These are phyloP conservation scores for Trachelus tabidus DNA, from an alignment of 2,888 invertebrate genomes.

Conservation along the genomic window DNA sequence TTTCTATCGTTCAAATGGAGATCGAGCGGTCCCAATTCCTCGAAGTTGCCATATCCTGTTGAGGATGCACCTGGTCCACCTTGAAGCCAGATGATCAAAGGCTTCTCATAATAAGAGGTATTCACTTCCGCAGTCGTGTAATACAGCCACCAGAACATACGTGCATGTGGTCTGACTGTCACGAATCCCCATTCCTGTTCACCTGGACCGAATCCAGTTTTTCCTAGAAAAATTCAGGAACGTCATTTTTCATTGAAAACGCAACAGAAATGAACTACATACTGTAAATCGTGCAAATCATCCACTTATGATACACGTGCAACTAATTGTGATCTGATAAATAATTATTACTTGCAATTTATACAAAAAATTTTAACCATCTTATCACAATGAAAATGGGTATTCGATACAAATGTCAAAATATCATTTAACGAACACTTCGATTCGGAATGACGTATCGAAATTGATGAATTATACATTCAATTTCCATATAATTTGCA, in stretches of 20 bases:
- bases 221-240: constrained; percentile 18
- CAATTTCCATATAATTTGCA: not conserved
- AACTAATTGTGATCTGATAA: not conserved
- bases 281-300: not conserved
- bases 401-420: not conserved
- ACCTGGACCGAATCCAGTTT: constrained; percentile 70
- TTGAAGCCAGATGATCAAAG: constrained; percentile 89
- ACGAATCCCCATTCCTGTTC: constrained; percentile 82
- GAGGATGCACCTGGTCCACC: constrained; percentile 88
- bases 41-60: constrained; percentile 88
- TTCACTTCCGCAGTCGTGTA: constrained; percentile 75
- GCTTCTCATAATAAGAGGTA: constrained; percentile 72
- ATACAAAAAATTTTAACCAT: not conserved
- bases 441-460: not conserved
- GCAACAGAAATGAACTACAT: not conserved
- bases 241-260: not conserved
- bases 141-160: constrained; percentile 91
- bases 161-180: constrained; percentile 77
- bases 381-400: not conserved
- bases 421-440: not conserved
- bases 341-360: not conserved
- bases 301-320: not conserved
- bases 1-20: constrained; percentile 75
- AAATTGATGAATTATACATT: not conserved
- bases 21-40: constrained; percentile 83